Evolutionary conservation across 37 sponge, comb jelly and placozoan species (phyloP).

Genomic region (Lycopodina hypogea): DNA sequence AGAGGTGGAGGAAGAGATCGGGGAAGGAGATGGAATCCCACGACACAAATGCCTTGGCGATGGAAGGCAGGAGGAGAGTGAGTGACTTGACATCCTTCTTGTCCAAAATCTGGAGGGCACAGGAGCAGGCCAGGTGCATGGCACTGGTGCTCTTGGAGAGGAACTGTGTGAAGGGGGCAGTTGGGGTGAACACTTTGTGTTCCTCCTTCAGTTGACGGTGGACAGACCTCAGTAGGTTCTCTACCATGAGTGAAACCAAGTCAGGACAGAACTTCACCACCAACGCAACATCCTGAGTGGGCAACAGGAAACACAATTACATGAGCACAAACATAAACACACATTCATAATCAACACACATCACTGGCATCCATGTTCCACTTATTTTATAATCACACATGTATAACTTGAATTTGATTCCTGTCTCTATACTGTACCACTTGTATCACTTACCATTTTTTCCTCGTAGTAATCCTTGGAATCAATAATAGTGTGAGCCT

Average conservation of each 20-base stretch:
- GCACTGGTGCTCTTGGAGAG: slow-evolving; percentile 32
- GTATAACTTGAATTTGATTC: too few relatives aligned
- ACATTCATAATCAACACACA: background rate
- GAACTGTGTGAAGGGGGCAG: slow-evolving; percentile 21
- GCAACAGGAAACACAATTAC: background rate
- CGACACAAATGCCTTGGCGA: slow-evolving; percentile 38
- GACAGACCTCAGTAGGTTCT: slow-evolving; percentile 32
- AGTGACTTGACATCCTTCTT: slow-evolving; percentile 56
- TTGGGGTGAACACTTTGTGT: slow-evolving; percentile 12
- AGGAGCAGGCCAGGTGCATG: slow-evolving; percentile 54
- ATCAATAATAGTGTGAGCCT: slow-evolving; percentile 70
- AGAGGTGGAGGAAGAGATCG: slow-evolving; percentile 62
- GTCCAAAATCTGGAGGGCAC: slow-evolving; percentile 40
- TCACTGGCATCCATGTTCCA: too few relatives aligned
- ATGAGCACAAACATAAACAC: background rate
- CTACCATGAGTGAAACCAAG: slow-evolving; percentile 64
- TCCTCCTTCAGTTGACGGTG: slow-evolving; percentile 50
- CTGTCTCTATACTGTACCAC: too few relatives aligned
- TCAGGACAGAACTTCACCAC: slow-evolving; percentile 67
- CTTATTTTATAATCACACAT: too few relatives aligned
- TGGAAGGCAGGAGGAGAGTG: slow-evolving; percentile 39
- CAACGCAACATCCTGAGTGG: slow-evolving; percentile 54
- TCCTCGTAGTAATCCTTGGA: slow-evolving; percentile 62
- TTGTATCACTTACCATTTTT: slow-evolving; percentile 59
- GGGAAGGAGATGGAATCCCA: slow-evolving; percentile 30